These are phyloP conservation scores for Temnothorax unifasciatus DNA, from an alignment of 2,888 invertebrate species.

Conservation along the genomic window DNA sequence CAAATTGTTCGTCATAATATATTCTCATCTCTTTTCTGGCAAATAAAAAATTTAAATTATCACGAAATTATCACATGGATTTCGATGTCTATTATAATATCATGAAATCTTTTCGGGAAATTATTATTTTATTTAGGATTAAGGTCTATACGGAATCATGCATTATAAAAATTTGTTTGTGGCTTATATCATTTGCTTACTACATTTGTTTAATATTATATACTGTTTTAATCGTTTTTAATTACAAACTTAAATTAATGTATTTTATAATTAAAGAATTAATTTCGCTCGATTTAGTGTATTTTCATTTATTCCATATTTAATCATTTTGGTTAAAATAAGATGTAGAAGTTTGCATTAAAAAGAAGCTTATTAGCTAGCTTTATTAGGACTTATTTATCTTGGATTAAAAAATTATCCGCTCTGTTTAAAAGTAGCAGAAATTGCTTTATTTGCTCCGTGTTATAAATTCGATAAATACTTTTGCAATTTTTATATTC, in stretches of 20 bases:
- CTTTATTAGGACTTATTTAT: not conserved
- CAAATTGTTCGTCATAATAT: not conserved
- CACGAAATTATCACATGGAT: not conserved
- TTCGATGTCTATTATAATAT: not conserved
- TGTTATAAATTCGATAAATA: constrained; percentile 4
- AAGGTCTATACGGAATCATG: not conserved
- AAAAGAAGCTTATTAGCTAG: constrained; percentile 8
- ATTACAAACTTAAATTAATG: not conserved
- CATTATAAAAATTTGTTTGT: not conserved
- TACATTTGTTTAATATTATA: not conserved
- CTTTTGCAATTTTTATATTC: constrained; percentile 8
- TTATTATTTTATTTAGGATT: constrained; percentile 8
- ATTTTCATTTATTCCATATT: constrained; percentile 11
- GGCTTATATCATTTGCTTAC: not conserved
- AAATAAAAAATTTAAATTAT: not conserved
- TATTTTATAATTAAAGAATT: not conserved
- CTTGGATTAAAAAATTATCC: constrained; percentile 12
- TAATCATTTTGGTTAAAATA: not conserved
- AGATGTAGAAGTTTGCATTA: not conserved
- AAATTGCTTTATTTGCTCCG: not conserved
- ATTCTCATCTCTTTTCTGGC: not conserved
- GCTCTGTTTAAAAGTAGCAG: not conserved
- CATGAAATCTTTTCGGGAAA: not conserved
- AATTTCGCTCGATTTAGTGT: not conserved
- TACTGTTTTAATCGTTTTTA: not conserved